Conservation (phyloP, 2,797 vertebrate genomes). For the Diceros bicornis region DNA sequence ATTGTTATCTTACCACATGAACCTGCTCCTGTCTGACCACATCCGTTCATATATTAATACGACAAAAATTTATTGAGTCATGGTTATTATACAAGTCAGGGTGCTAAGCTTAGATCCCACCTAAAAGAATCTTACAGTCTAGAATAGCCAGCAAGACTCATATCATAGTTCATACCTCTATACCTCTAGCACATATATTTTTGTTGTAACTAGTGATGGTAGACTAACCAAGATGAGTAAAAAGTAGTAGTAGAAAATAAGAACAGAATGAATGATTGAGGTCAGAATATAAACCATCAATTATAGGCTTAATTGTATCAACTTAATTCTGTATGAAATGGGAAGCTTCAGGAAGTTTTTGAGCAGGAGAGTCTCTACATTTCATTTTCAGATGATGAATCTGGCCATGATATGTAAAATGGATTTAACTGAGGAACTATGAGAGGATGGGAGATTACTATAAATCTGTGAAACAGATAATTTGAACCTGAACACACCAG, state of each 20-base stretch:
- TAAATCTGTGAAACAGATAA: not conserved
- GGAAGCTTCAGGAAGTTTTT: not conserved
- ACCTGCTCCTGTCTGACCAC: not conserved
- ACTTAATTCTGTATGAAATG: slow-evolving; percentile 23
- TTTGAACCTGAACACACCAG: not conserved
- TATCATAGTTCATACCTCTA: not conserved
- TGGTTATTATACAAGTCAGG: not conserved
- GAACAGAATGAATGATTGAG: not conserved
- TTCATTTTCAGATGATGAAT: not conserved
- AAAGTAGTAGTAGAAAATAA: not conserved
- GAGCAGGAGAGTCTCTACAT: not conserved
- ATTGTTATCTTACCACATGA: not conserved
- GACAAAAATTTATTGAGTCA: not conserved
- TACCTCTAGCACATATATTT: slow-evolving; percentile 11
- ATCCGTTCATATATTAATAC: not conserved
- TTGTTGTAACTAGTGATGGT: not conserved
- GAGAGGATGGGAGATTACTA: not conserved
- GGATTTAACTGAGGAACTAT: not conserved
- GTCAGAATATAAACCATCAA: not conserved
- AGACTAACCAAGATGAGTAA: slow-evolving; percentile 36
- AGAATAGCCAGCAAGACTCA: not conserved
- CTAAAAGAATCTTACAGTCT: not conserved
- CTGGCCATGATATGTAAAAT: not conserved
- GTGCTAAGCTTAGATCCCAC: not conserved
- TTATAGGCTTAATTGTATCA: not conserved